These are phyloP conservation scores for Ormyrus rosae DNA, from an alignment of 2,888 invertebrate genomes.

Conservation along the genomic window DNA sequence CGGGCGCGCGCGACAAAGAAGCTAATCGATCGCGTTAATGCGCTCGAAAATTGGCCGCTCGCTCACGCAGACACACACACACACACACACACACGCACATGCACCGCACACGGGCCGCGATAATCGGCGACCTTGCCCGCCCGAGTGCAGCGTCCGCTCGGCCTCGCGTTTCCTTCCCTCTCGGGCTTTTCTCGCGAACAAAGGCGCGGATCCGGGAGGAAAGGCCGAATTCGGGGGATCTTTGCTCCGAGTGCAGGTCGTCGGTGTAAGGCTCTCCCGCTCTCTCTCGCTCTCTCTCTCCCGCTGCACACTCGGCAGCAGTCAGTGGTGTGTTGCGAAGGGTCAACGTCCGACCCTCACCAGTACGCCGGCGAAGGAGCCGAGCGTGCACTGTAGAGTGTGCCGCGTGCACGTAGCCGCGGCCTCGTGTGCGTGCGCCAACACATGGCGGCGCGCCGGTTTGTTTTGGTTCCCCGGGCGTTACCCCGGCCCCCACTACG, in stretches of 20 bases:
- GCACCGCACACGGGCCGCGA: background rate
- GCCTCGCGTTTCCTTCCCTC: background rate
- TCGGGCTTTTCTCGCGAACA: background rate
- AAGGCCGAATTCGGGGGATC: conserved; percentile 3
- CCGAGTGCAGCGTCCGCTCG: background rate
- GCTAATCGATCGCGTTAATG: too few relatives aligned
- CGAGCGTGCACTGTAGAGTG: background rate
- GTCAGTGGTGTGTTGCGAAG: conserved; percentile 69
- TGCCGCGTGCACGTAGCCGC: background rate
- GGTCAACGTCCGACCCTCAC: conserved; percentile 76
- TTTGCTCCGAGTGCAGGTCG: background rate
- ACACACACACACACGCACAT: background rate
- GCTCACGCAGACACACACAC: background rate
- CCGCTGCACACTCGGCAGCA: conserved; percentile 24
- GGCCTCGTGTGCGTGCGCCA: conserved; percentile 57
- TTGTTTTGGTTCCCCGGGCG: conserved; percentile 76
- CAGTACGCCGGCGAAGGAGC: conserved; percentile 69
- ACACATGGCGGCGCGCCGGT: conserved; percentile 70
- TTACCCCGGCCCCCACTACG: conserved; percentile 69
- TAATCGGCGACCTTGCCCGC: background rate
- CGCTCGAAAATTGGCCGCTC: background rate
- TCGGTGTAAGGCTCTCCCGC: background rate
- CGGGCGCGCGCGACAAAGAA: too few relatives aligned
- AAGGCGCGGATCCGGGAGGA: conserved; percentile 7
- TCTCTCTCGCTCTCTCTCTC: background rate